phyloP scores from a whole-genome alignment of 2,113 vertebrate species.

The Laticauda colubrina region DNA sequence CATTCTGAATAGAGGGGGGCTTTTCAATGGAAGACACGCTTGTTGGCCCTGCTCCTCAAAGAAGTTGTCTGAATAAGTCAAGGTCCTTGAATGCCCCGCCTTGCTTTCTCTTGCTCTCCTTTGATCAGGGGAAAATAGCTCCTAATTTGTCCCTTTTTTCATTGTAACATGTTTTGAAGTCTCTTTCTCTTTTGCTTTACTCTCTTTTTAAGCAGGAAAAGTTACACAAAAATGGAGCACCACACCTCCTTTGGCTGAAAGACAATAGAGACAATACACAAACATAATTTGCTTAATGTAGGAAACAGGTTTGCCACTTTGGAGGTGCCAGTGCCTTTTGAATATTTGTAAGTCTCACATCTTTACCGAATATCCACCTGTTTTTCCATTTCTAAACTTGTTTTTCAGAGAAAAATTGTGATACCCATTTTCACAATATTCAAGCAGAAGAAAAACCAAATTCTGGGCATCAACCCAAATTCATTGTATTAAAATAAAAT shows the following conservation, averaged over 20 bases:
- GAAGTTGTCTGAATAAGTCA: constrained; percentile 90
- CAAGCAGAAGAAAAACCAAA: not conserved
- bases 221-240: constrained; percentile 67
- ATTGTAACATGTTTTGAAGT: constrained; percentile 84
- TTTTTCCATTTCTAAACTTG: not conserved
- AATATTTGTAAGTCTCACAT: not conserved
- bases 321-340: no score
- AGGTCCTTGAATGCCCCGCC: constrained; percentile 83
- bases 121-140: constrained; percentile 86
- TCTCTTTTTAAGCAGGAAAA: not conserved
- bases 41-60: constrained; percentile 93
- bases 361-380: not conserved
- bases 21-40: constrained; percentile 95
- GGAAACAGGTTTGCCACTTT: constrained; percentile 23
- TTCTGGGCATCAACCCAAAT: not conserved
- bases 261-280: constrained; percentile 41
- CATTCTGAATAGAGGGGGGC: constrained; percentile 91
- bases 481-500: not conserved
- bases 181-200: constrained; percentile 59
- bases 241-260: constrained; percentile 31
- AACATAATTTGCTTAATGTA: constrained; percentile 65
- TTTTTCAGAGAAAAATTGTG: not conserved
- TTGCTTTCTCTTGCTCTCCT: constrained; percentile 80
- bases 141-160: constrained; percentile 85
- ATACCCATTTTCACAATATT: not conserved